phyloP scores from a whole-genome alignment of 2,888 invertebrate genomes.

The Meta bourneti region DNA sequence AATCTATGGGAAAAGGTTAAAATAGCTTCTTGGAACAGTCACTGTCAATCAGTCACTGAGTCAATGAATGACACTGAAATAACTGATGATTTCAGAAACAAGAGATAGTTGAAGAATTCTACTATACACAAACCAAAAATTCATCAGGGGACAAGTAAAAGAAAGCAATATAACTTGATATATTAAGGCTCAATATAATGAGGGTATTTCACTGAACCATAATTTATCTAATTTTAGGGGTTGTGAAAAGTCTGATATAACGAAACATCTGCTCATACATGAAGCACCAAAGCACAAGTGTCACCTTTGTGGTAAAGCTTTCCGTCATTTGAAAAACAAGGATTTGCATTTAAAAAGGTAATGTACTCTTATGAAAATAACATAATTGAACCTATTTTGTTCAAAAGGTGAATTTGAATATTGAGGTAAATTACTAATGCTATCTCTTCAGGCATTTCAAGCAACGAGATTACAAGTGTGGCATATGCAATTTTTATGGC shows the following conservation, averaged over 20 bases:
- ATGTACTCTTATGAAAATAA: not conserved
- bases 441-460: constrained; percentile 80
- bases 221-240: constrained; percentile 79
- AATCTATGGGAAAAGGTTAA: too few species aligned
- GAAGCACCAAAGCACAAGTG: constrained; percentile 81
- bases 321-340: constrained; percentile 81
- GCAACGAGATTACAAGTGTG: constrained; percentile 82
- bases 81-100: too few species aligned
- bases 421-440: not conserved
- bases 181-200: too few species aligned
- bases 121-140: too few species aligned
- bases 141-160: too few species aligned
- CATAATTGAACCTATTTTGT: not conserved
- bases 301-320: constrained; percentile 81
- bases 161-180: too few species aligned
- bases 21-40: too few species aligned
- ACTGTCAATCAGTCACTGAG: too few species aligned
- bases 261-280: constrained; percentile 81
- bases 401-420: not conserved
- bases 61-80: too few species aligned
- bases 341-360: constrained; percentile 82
- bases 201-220: too few species aligned
- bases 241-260: constrained; percentile 81
- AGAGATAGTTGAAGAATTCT: too few species aligned
- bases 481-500: constrained; percentile 81